Conservation (phyloP, 2,888 invertebrate species). For the Nebria brevicollis region DNA sequence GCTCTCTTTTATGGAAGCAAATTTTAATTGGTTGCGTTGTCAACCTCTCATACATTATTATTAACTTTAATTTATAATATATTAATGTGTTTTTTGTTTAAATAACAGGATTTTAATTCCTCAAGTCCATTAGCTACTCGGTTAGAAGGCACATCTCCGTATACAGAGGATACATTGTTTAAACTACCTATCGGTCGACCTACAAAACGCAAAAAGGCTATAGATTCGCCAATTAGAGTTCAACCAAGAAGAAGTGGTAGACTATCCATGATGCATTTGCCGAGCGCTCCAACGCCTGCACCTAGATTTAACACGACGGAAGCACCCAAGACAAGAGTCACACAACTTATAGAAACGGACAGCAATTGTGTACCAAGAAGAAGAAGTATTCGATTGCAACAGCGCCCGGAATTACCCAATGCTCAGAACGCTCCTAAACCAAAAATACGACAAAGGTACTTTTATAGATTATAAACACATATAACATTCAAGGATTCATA, state of each 20-base stretch:
- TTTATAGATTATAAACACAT: too few relatives aligned
- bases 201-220: not conserved
- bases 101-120: constrained; percentile 4
- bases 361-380: constrained; percentile 11
- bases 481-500: too few relatives aligned
- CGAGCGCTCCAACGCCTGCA: constrained; percentile 23
- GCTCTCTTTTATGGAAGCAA: too few relatives aligned
- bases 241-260: constrained; percentile 16
- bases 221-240: not conserved
- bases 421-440: not conserved
- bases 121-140: constrained; percentile 12
- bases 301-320: constrained; percentile 20
- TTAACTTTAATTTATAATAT: constrained; percentile 3
- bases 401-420: not conserved
- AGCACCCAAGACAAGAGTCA: not conserved
- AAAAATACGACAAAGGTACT: not conserved
- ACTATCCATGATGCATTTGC: constrained; percentile 14
- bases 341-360: not conserved
- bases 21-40: too few relatives aligned
- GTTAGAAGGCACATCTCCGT: not conserved
- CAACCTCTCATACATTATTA: not conserved
- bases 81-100: constrained; percentile 6
- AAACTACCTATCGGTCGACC: not conserved
- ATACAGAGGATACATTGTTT: not conserved
- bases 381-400: constrained; percentile 27